Evolutionary conservation across 2,888 invertebrate species (phyloP), one percentile per base, ranked within the genome.

Genomic region (Nemotelus pantherinus): DNA sequence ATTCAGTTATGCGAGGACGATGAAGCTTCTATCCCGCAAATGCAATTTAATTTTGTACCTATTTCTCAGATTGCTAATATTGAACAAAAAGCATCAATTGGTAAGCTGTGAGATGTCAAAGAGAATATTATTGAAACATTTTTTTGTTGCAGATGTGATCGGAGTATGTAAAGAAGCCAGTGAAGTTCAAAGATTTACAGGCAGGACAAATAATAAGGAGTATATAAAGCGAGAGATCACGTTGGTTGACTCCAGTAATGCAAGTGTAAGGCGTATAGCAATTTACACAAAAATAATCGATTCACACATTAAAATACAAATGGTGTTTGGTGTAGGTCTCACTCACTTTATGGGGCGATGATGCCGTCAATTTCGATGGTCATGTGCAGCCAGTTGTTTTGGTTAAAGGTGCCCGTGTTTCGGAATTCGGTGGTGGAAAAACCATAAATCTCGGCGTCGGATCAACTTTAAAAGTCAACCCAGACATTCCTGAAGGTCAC

Each of bases 301-400:
- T 25, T 25, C 25, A 25, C 25, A 25, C 25, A 25, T 25, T 25
- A 25, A 25, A 25, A 25, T 25, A 25, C 0, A 25, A 25, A 25
- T 25, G 25, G 25, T 25, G 25, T 77, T 41, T 60, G 9, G 7
- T 9, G 45, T 83, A 93, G 93, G 89, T 95, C 43, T 88, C 88
- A n/a, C 84, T 98, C 3, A 97, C 98, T 0, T 86, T 99, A 0
- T 99, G 99, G 99, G 97, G 95, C 2, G 89, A 89, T 50, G 93
- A 95, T 84, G 98, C 98, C 0, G 94, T 94, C 83, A 92, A 91
- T 77, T 98, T 98, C 85, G 92, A 94, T 82, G 93, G 91, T 0
- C 89, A 89, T 74, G 88, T 89, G 3, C 92, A 94, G 83, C 96
- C 97, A 2, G 93, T 99, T 0, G 84, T 99, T 50, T 93, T 95